Percentiles rank a stretch among this genome's conserved stretches.
Conservation (phyloP, 2,888 invertebrate species). For the Mesodorylaimus sp. region DNA sequence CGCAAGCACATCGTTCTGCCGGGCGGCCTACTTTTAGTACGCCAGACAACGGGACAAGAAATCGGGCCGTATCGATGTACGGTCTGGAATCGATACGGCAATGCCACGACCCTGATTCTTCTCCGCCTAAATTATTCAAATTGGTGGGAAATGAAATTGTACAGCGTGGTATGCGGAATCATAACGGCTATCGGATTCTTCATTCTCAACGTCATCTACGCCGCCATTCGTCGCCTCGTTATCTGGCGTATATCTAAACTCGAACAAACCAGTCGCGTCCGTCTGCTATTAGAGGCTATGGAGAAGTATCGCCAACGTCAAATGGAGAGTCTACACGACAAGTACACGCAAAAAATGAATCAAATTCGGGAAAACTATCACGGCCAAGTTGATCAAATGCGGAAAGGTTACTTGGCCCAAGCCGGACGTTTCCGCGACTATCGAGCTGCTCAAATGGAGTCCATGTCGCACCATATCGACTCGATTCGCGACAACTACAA, state of each 20-base stretch:
- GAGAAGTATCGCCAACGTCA: constrained; percentile 26
- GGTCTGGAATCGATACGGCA: neutral
- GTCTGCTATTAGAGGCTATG: constrained; percentile 26
- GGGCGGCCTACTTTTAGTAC: neutral
- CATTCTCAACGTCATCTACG: constrained; percentile 7
- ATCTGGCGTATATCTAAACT: constrained; percentile 7
- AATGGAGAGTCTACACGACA: constrained; percentile 26
- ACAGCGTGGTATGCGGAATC: constrained; percentile 8
- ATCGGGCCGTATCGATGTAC: constrained; percentile 4
- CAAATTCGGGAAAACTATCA: constrained; percentile 21
- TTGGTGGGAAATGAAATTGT: constrained; percentile 8
- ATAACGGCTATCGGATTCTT: constrained; percentile 1
- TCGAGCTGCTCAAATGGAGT: constrained; percentile 22
- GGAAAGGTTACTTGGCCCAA: constrained; percentile 21
- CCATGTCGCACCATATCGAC: constrained; percentile 23
- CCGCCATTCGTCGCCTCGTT: constrained; percentile 6
- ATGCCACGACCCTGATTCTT: neutral
- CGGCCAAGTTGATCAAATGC: constrained; percentile 18
- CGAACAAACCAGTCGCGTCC: constrained; percentile 24
- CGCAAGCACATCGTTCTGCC: neutral
- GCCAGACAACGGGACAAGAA: neutral
- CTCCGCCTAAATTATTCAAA: constrained; percentile 3
- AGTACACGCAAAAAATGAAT: constrained; percentile 19
- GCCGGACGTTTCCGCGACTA: constrained; percentile 25
- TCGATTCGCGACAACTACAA: constrained; percentile 24